Percentiles rank a stretch among this genome's conserved stretches.
Evolutionary conservation across 2,888 invertebrate genomes (phyloP).

Genomic region (Timandra comae): DNA sequence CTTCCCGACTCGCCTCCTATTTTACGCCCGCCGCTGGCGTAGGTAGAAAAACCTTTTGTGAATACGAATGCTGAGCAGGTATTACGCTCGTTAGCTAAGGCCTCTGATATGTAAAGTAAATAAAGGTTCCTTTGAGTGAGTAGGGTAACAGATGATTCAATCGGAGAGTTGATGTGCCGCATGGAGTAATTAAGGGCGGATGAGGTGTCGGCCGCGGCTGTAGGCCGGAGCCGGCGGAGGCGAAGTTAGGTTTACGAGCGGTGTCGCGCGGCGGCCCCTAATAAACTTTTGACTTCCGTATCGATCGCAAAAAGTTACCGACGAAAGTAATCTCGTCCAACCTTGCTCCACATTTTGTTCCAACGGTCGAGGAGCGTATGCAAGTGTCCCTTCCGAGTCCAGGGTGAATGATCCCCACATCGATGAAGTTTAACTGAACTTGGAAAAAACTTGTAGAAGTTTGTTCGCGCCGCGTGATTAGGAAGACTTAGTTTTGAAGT

Average conservation of each 20-base stretch:
- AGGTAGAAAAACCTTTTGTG: constrained; percentile 75
- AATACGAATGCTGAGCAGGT: constrained; percentile 74
- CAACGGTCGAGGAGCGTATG: constrained; percentile 63
- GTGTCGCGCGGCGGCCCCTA: constrained; percentile 44
- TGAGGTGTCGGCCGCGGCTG: constrained; percentile 12
- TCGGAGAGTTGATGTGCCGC: constrained; percentile 12
- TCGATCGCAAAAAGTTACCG: constrained; percentile 70
- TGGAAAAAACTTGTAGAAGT: constrained; percentile 71
- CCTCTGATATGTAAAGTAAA: constrained; percentile 72
- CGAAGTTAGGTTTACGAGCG: constrained; percentile 49
- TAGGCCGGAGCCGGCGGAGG: constrained; percentile 16
- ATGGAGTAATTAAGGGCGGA: constrained; percentile 19
- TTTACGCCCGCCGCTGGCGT: constrained; percentile 67
- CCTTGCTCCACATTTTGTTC: constrained; percentile 75
- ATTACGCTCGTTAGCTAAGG: constrained; percentile 71
- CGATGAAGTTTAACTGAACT: constrained; percentile 73
- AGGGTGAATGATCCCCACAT: constrained; percentile 74
- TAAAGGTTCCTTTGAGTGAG: constrained; percentile 47
- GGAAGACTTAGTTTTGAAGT: constrained; percentile 76
- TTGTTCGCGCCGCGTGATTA: constrained; percentile 74
- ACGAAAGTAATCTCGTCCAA: constrained; percentile 71
- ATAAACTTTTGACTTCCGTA: constrained; percentile 69
- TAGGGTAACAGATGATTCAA: constrained; percentile 17
- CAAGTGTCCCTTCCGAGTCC: constrained; percentile 65
- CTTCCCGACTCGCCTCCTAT: constrained; percentile 71